Evolutionary conservation across 1,140 invertebrate genomes (phyloP).

Genomic region (Colletes latitarsis): DNA sequence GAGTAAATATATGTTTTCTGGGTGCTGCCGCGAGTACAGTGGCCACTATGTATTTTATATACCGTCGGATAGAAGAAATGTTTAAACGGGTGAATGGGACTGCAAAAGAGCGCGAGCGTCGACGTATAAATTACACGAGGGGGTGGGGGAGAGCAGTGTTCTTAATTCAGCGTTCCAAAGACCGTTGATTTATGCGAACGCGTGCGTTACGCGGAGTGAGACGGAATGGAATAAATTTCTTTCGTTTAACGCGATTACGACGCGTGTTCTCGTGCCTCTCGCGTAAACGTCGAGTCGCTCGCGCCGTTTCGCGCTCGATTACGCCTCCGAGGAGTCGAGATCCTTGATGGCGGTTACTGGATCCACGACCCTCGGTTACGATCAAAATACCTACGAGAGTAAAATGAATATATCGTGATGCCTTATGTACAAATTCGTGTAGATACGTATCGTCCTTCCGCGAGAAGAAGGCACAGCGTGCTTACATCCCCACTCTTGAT

Average conservation of each 20-base stretch:
- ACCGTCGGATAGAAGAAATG: neutral
- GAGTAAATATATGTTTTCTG: neutral
- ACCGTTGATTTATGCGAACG: too few species aligned
- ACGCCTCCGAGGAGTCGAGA: too few species aligned
- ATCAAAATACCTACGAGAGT: conserved; percentile 22
- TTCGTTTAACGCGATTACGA: too few species aligned
- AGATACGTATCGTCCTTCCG: conserved; percentile 29
- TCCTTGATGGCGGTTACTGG: too few species aligned
- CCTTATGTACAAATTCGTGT: conserved; percentile 62
- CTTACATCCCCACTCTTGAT: too few species aligned
- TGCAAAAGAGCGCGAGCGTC: neutral
- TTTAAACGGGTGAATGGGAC: neutral
- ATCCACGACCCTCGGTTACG: neutral
- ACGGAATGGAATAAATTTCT: too few species aligned
- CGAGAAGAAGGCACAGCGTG: too few species aligned
- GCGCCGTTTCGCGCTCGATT: neutral
- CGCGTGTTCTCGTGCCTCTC: too few species aligned
- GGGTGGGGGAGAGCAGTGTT: too few species aligned
- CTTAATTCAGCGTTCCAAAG: too few species aligned
- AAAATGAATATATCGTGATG: conserved; percentile 54
- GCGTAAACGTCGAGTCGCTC: neutral
- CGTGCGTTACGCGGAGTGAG: too few species aligned
- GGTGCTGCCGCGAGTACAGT: neutral
- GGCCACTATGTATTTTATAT: neutral
- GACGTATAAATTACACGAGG: neutral